Conservation (phyloP, 2,113 vertebrate genomes). For the Eretmochelys imbricata region DNA sequence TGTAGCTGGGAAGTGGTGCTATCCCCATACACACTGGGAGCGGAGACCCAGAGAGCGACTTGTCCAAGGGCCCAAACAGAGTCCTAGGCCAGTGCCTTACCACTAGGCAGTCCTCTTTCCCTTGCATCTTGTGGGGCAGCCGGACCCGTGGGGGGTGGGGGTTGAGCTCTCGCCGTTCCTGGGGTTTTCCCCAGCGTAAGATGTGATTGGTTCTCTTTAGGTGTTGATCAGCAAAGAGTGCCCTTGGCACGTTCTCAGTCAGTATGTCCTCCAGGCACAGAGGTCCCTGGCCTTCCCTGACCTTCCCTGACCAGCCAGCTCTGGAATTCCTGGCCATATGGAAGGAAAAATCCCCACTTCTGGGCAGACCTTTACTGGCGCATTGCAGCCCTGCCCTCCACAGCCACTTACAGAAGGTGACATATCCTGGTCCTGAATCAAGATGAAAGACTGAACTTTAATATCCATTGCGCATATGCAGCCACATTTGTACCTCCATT, state of each 20-base stretch:
- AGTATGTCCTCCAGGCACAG: neutral
- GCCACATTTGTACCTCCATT: fast-evolving
- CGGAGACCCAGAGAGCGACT: fast-evolving
- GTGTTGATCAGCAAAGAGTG: neutral
- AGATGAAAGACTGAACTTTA: fast-evolving
- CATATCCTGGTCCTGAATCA: neutral
- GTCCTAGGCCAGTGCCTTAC: neutral
- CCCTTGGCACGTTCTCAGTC: fast-evolving
- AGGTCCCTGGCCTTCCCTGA: neutral
- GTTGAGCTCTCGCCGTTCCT: neutral
- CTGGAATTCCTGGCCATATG: neutral
- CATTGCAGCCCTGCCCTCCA: neutral
- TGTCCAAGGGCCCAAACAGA: neutral
- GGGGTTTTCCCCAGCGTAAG: neutral
- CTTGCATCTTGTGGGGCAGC: fast-evolving
- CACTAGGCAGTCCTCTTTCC: neutral
- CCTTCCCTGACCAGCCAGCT: neutral
- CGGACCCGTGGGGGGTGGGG: neutral
- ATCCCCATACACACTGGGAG: neutral
- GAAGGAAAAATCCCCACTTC: neutral
- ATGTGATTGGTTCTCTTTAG: neutral
- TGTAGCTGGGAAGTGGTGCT: neutral
- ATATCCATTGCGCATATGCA: fast-evolving
- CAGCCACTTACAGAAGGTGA: neutral
- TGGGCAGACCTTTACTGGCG: neutral